Conservation (phyloP, 1,140 invertebrate genomes). For the Cherax destructor region DNA sequence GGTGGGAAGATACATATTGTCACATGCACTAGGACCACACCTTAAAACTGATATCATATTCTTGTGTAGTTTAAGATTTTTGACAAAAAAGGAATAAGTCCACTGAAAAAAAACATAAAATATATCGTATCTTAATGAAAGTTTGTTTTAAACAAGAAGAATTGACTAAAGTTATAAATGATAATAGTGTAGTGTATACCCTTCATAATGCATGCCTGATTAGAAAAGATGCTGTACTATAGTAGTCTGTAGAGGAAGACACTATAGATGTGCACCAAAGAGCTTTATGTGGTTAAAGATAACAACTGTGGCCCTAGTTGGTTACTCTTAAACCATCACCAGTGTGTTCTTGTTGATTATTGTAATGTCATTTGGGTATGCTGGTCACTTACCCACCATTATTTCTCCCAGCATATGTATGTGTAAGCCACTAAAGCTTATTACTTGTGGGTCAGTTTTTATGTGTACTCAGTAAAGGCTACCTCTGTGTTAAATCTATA, state of each 20-base stretch:
- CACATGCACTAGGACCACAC: neutral
- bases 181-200: neutral
- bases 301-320: neutral
- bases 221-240: neutral
- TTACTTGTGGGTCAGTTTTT: slow-evolving; percentile 13
- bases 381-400: neutral
- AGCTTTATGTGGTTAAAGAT: neutral
- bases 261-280: neutral
- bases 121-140: neutral
- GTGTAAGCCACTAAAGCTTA: neutral
- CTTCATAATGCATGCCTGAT: neutral
- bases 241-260: neutral
- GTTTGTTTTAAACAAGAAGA: neutral
- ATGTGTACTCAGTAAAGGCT: slow-evolving; percentile 2
- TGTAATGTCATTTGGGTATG: neutral
- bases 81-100: neutral
- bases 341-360: neutral
- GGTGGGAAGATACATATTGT: neutral
- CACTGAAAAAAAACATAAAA: neutral
- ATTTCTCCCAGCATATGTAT: neutral
- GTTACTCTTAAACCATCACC: neutral
- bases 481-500: slow-evolving; percentile 6
- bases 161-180: neutral
- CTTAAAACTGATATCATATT: neutral
- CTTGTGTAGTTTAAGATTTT: neutral